Percentiles rank a stretch among this genome's conserved stretches.
Evolutionary conservation across 2,113 vertebrate species (phyloP).

Genomic region (Trichechus manatus): DNA sequence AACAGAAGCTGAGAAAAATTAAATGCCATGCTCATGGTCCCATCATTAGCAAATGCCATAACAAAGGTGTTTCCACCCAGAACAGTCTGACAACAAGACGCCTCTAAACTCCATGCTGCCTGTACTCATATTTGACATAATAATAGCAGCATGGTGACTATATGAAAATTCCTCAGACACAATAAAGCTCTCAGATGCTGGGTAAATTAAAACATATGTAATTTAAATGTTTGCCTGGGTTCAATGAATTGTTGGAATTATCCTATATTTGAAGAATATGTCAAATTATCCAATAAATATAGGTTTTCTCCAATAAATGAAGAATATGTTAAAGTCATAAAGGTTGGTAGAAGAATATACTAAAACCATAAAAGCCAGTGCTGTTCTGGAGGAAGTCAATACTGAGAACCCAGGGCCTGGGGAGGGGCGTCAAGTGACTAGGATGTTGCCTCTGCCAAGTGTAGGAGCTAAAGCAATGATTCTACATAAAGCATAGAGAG

Average conservation of each 20-base stretch:
- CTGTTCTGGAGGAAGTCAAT: neutral
- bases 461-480: neutral
- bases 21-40: neutral
- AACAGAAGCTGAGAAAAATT: neutral
- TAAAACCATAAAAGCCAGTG: neutral
- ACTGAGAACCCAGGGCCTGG: fast-evolving
- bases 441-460: fast-evolving
- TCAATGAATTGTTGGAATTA: neutral
- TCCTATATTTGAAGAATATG: neutral
- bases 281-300: neutral
- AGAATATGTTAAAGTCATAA: neutral
- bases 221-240: neutral
- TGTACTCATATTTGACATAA: fast-evolving
- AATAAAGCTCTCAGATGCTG: neutral
- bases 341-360: fast-evolving
- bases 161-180: no score
- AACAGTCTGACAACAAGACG: no score
- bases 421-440: no score
- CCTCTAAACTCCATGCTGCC: fast-evolving
- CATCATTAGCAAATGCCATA: neutral
- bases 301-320: neutral
- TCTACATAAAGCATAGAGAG: fast-evolving
- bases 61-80: neutral
- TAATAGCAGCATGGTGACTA: neutral
- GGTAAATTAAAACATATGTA: neutral